These are phyloP conservation scores for Eulemur mongoz DNA, from an alignment of 2,797 vertebrate genomes.

Conservation along the genomic window DNA sequence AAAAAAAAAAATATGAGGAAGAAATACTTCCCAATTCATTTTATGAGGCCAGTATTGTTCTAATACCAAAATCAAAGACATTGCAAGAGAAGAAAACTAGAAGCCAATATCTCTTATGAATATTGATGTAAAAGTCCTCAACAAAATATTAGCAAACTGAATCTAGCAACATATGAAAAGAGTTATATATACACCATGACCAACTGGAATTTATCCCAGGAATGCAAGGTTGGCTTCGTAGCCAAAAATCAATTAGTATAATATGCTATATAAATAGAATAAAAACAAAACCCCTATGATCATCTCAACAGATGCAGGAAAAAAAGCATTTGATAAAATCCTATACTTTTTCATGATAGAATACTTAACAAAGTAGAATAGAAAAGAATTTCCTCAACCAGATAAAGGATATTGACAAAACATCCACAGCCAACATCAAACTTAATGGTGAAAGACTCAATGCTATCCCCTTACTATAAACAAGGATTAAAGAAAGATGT, in stretches of 20 bases:
- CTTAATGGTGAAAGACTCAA: neutral
- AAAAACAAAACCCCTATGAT: neutral
- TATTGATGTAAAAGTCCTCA: neutral
- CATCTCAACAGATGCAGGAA: neutral
- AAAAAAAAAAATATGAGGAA: neutral
- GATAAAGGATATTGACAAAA: neutral
- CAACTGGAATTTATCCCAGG: neutral
- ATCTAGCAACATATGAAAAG: neutral
- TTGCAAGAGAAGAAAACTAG: neutral
- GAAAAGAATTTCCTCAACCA: neutral
- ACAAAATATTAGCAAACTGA: neutral
- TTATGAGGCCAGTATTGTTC: neutral
- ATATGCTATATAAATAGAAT: neutral
- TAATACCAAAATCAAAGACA: neutral
- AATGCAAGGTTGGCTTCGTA: neutral
- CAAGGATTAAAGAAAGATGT: neutral
- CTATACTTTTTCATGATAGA: neutral
- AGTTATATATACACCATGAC: neutral
- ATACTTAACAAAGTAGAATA: neutral
- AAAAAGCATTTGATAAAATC: neutral
- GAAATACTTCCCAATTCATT: neutral
- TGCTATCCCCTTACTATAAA: neutral
- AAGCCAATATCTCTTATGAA: neutral
- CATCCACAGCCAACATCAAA: neutral
- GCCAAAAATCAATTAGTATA: neutral